Evolutionary conservation across 2,888 invertebrate species (phyloP).

Genomic region (Drosophila testacea): DNA sequence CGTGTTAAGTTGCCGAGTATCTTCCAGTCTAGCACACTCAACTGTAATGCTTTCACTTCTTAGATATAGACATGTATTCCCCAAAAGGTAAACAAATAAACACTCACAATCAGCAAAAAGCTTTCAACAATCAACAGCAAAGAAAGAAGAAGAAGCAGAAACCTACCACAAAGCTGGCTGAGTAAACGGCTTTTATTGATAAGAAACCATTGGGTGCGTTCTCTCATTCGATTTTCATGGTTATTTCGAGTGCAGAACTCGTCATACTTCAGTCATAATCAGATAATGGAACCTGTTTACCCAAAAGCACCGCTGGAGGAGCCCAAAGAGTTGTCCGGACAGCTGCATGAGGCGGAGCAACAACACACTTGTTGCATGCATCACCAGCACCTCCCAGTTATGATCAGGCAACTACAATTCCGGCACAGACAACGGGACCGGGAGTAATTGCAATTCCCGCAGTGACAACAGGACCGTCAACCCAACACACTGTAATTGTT

Average conservation of each 20-base stretch:
- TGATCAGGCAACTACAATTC: slow-evolving; percentile 71
- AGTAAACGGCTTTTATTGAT: slow-evolving; percentile 59
- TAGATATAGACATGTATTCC: neutral
- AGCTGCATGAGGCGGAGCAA: slow-evolving; percentile 50
- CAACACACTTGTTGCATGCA: slow-evolving; percentile 45
- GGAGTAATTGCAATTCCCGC: slow-evolving; percentile 12
- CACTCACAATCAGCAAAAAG: slow-evolving; percentile 28
- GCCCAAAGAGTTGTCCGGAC: slow-evolving; percentile 25
- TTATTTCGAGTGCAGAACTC: slow-evolving; percentile 35
- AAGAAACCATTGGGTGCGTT: slow-evolving; percentile 47
- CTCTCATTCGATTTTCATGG: slow-evolving; percentile 21
- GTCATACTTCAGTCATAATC: slow-evolving; percentile 46
- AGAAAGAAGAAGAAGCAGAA: slow-evolving; percentile 21
- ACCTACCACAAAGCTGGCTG: slow-evolving; percentile 49
- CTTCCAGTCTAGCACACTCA: neutral
- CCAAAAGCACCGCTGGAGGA: slow-evolving; percentile 64
- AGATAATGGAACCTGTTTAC: slow-evolving; percentile 58
- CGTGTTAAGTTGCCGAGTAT: neutral
- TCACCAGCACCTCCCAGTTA: slow-evolving; percentile 68
- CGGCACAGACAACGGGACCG: slow-evolving; percentile 63
- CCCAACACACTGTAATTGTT: slow-evolving; percentile 67
- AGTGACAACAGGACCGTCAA: neutral
- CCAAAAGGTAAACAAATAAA: slow-evolving; percentile 51
- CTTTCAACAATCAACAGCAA: slow-evolving; percentile 27
- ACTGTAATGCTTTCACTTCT: neutral